These are phyloP conservation scores for Aporrectodea caliginosa DNA, from an alignment of 1,140 invertebrate genomes.

Conservation along the genomic window DNA sequence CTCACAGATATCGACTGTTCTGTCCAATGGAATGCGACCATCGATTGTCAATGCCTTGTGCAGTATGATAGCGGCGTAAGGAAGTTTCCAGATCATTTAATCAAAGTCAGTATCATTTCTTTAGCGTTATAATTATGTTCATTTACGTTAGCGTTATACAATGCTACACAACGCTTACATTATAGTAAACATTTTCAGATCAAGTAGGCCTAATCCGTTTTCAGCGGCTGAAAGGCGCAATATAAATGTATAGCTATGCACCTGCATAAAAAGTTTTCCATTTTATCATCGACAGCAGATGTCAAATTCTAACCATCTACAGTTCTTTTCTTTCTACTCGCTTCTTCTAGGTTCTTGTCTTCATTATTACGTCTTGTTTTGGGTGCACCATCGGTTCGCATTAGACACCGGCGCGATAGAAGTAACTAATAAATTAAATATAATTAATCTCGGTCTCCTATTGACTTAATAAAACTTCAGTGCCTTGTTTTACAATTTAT, in stretches of 20 bases:
- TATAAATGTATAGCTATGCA: background rate
- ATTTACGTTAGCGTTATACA: background rate
- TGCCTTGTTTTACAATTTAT: background rate
- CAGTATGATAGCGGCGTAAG: no score
- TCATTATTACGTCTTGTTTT: no score
- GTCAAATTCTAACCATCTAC: background rate
- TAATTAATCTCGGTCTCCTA: background rate
- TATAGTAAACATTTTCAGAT: no score
- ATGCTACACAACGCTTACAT: no score
- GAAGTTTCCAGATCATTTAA: no score
- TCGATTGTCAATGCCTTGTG: no score
- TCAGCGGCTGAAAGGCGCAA: background rate
- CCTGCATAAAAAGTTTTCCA: background rate
- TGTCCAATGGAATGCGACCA: no score
- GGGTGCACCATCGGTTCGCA: background rate
- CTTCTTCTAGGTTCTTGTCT: background rate
- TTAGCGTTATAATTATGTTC: background rate
- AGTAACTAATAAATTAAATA: background rate
- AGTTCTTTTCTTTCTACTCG: background rate
- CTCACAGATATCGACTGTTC: no score
- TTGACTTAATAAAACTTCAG: background rate
- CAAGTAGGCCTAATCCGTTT: no score
- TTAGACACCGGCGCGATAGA: background rate
- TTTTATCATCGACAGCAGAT: background rate
- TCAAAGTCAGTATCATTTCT: no score